phyloP scores from a whole-genome alignment of 2,888 invertebrate genomes.

The Plebejus anna region DNA sequence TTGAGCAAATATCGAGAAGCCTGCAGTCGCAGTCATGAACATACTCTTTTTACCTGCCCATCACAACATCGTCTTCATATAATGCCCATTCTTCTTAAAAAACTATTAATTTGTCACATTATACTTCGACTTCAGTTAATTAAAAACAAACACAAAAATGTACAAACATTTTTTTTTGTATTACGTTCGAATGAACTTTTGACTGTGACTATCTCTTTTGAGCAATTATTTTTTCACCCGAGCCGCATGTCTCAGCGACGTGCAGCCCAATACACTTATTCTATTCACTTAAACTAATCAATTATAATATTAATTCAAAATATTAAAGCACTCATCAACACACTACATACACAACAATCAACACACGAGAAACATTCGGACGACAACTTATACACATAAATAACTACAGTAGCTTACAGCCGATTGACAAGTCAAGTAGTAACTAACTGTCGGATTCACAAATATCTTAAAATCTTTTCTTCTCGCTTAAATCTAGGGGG shows the following conservation, averaged over 20 bases:
- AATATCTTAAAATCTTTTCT: not conserved
- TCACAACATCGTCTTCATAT: not conserved
- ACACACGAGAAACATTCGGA: not conserved
- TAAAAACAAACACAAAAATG: too few species aligned
- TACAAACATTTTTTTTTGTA: not conserved
- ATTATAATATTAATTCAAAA: constrained; percentile 2
- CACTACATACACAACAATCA: not conserved
- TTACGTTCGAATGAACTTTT: not conserved
- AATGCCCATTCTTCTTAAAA: not conserved
- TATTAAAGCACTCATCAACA: not conserved
- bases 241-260: not conserved
- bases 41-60: too few species aligned
- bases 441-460: not conserved
- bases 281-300: not conserved
- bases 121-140: not conserved
- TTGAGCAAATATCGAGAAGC: not conserved
- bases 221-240: not conserved
- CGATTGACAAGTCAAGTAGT: constrained; percentile 18
- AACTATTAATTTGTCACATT: not conserved
- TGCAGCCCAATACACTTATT: not conserved
- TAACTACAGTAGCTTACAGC: constrained; percentile 26
- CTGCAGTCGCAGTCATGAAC: not conserved
- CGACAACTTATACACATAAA: not conserved
- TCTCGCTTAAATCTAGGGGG: not conserved
- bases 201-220: not conserved